These are phyloP conservation scores for Eledona agricola DNA, from an alignment of 2,888 invertebrate genomes.

Conservation along the genomic window DNA sequence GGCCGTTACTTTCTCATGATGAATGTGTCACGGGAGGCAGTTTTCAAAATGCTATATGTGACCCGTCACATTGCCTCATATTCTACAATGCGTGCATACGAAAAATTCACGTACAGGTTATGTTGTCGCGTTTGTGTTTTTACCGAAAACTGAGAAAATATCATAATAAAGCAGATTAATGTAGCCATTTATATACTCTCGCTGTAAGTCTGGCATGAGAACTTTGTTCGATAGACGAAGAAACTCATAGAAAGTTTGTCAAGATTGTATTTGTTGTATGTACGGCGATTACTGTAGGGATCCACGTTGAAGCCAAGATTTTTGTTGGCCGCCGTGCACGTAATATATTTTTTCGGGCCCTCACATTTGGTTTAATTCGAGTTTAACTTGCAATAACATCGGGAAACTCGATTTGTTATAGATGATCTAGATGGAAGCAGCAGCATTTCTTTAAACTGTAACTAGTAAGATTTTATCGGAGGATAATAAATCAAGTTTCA, in stretches of 20 bases:
- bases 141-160: constrained; percentile 16
- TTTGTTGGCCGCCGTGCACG: too few relatives aligned
- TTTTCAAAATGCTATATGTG: constrained; percentile 56
- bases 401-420: constrained; percentile 48
- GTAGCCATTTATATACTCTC: constrained; percentile 16
- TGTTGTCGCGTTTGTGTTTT: constrained; percentile 26
- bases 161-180: constrained; percentile 28
- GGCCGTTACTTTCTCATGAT: constrained; percentile 47
- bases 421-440: constrained; percentile 52
- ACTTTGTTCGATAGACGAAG: constrained; percentile 14
- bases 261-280: constrained; percentile 6
- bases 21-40: constrained; percentile 52
- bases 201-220: constrained; percentile 9
- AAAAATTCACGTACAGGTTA: constrained; percentile 38
- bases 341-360: too few relatives aligned
- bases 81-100: constrained; percentile 51
- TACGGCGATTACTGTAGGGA: too few relatives aligned
- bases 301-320: too few relatives aligned
- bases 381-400: constrained; percentile 25
- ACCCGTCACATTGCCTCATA: constrained; percentile 52
- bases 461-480: constrained; percentile 60
- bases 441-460: constrained; percentile 54
- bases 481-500: constrained; percentile 61
- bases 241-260: constrained; percentile 6
- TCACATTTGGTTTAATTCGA: constrained; percentile 7